Percentiles rank a stretch among this genome's conserved stretches.
These are phyloP conservation scores for Xiphophorus birchmanni DNA, from an alignment of 2,797 vertebrate genomes.

Conservation along the genomic window DNA sequence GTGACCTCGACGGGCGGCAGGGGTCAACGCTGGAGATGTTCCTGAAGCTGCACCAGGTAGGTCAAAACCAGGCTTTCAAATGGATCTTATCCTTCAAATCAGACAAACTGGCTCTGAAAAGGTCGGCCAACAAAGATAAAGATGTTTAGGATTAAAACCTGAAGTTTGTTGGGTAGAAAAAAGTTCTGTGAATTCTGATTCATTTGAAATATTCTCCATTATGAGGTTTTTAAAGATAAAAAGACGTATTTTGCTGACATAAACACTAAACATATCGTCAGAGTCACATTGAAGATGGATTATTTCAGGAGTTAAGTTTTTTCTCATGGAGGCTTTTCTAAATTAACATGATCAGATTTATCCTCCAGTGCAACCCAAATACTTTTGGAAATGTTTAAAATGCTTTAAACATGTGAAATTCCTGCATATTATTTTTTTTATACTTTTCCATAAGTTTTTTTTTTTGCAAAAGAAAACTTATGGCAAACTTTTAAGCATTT, in stretches of 20 bases:
- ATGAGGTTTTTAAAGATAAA: background rate
- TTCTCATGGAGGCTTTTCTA: background rate
- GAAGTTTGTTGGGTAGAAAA: background rate
- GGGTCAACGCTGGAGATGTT: background rate
- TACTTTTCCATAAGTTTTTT: background rate
- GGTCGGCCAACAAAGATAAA: background rate
- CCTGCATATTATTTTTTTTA: background rate
- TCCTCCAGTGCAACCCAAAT: background rate
- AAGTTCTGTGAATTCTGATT: background rate
- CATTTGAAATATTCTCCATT: background rate
- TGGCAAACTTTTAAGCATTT: too few relatives aligned
- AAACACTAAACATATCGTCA: background rate
- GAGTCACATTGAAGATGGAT: background rate
- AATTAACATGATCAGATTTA: background rate
- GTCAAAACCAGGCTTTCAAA: background rate
- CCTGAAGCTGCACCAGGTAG: background rate
- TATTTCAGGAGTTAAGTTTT: background rate
- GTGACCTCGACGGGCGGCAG: constrained; percentile 13
- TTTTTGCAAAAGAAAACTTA: too few relatives aligned
- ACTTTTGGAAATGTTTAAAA: background rate
- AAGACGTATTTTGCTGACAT: background rate
- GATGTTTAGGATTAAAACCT: background rate
- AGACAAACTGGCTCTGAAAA: background rate
- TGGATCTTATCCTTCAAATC: background rate
- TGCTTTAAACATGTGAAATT: background rate